Evolutionary conservation across 2,113 vertebrate genomes (phyloP).

Genomic region (Lepus timidus): DNA sequence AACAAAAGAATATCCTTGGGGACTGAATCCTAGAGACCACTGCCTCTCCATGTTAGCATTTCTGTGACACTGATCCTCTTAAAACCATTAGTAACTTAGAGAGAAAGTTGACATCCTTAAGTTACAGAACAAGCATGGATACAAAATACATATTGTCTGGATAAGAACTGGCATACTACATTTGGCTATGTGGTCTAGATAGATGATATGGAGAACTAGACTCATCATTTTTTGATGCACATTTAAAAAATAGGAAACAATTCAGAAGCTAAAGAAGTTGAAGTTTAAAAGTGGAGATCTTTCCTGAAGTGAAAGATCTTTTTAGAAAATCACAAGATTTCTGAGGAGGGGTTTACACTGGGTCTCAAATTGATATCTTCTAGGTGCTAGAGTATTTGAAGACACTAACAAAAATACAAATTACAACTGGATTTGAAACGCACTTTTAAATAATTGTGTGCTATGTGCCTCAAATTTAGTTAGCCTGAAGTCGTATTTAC

Average conservation of each 20-base stretch:
- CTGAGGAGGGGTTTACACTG: not conserved
- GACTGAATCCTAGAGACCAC: not conserved
- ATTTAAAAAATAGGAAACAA: not conserved
- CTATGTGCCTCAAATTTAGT: not conserved
- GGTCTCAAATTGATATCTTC: not conserved
- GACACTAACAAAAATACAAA: not conserved
- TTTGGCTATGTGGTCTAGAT: not conserved
- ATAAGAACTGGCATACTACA: not conserved
- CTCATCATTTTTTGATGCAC: not conserved
- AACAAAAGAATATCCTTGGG: not conserved
- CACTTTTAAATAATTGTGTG: not conserved
- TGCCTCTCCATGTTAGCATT: not conserved
- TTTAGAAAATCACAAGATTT: conserved; percentile 16
- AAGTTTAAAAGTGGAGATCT: not conserved
- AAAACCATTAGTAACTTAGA: not conserved
- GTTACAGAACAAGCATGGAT: not conserved
- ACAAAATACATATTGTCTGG: not conserved
- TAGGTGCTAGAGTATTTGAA: not conserved
- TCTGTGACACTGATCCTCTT: not conserved
- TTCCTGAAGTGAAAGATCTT: not conserved
- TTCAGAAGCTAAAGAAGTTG: not conserved
- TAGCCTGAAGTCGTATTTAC: not conserved
- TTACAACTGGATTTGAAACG: not conserved
- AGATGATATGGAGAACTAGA: not conserved
- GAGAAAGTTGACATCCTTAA: not conserved